These are phyloP conservation scores for Diachasma alloeum DNA, from an alignment of 1,140 invertebrate genomes.

Conservation along the genomic window DNA sequence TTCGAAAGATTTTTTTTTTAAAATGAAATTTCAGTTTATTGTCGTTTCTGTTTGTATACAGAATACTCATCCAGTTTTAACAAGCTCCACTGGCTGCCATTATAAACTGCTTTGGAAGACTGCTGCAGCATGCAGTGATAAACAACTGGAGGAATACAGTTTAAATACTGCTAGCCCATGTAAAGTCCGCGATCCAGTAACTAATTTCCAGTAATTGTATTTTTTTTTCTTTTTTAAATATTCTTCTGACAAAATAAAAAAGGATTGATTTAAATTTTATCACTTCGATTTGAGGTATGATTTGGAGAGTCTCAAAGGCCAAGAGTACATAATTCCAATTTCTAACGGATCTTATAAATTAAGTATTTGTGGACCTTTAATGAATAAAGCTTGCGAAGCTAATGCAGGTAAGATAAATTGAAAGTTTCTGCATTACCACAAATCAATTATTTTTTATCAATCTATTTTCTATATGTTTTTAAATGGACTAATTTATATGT, in stretches of 20 bases:
- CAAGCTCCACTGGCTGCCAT: slow-evolving; percentile 40
- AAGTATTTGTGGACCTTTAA: slow-evolving; percentile 44
- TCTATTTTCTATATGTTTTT: slow-evolving; percentile 19
- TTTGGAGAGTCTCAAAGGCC: slow-evolving; percentile 39
- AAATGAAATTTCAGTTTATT: slow-evolving; percentile 19
- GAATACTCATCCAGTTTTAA: slow-evolving; percentile 46
- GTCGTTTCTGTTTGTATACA: slow-evolving; percentile 12
- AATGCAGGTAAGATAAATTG: neutral
- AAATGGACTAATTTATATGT: neutral
- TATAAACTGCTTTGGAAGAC: slow-evolving; percentile 51
- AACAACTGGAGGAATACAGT: slow-evolving; percentile 47
- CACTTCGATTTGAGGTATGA: slow-evolving; percentile 43
- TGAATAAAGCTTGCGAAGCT: neutral
- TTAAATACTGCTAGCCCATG: slow-evolving; percentile 39
- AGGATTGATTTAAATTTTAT: slow-evolving; percentile 20
- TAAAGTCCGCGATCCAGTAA: slow-evolving; percentile 48
- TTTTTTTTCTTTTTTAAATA: slow-evolving; percentile 10
- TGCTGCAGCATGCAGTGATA: slow-evolving; percentile 44
- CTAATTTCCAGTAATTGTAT: slow-evolving; percentile 45
- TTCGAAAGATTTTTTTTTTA: neutral
- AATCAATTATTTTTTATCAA: too few relatives aligned
- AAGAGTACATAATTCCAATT: slow-evolving; percentile 21
- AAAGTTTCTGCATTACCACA: too few relatives aligned
- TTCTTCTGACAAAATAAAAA: neutral
- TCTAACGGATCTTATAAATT: slow-evolving; percentile 43